Base-by-base conservation (phyloP, 1,140 invertebrate genomes). In the Cryptotermes secundus region DNA sequence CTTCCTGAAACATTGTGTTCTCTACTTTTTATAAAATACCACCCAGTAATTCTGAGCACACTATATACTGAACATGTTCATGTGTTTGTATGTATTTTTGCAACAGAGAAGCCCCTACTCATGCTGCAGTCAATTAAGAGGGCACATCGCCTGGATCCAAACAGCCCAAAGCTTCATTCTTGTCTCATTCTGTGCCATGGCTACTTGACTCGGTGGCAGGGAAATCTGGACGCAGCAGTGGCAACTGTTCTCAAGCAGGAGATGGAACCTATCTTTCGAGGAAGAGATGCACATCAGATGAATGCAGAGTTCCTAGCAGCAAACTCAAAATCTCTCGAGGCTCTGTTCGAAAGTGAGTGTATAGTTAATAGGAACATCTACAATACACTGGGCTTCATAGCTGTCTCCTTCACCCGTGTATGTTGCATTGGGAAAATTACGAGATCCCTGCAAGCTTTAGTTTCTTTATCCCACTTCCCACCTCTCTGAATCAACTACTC, bases 41-140 rank as follows among this genome's bases (percentile, higher is more conserved):
- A n/a, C n/a, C n/a, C n/a, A n/a, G n/a, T n/a, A n/a, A n/a, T n/a
- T n/a, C n/a, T 42, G 38, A 42, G 16, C 38, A 42, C 9, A 10
- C n/a, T n/a, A n/a, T n/a, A n/a, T n/a, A n/a, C n/a, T 42, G 9
- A 42, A 6, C 38, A 4, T 42, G 38, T n/a, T n/a, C n/a, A n/a
- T n/a, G 3, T 49, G 22, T 49, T 19, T 22, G 45, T 14, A 49
- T 19, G 12, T 49, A 1, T 49, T 19, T 24, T 35, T 83, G 83
- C 45, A 79, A 35, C 83, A 84, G 83, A 80, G 36, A 84, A 95
- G 89, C 93, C 94, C 79, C 90, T 98, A 80, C 90, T 98, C 80
- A 97, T 98, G 96, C 90, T 97, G 83, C 96, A 97, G 90, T 97
- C 96, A 86, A 93, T 99, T 87, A 98, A 97, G 89, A 93, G 97